Base-by-base conservation (phyloP, 2,797 vertebrate genomes). In the Anguilla marmorata region DNA sequence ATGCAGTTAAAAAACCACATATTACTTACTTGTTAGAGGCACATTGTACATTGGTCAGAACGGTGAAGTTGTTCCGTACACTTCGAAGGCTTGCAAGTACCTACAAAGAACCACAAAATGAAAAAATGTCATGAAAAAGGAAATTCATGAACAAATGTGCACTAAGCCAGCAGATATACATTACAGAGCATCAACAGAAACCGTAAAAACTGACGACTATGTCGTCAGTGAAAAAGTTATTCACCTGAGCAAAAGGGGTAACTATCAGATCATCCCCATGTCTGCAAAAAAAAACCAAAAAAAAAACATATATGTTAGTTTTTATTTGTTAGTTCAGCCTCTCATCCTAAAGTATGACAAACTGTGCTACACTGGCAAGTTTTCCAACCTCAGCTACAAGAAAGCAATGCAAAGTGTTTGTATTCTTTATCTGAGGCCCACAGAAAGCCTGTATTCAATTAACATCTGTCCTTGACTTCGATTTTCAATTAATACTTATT, bases 191-290 rank as follows among this genome's bases (percentile, higher is more conserved):
- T 72, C 27, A 12, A 72, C 11, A 27, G n/a, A 30, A 69, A n/a
- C 5, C 8, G 11, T 8, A 7, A 41, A 52, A 3, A 69, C 37
- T 33, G 37, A 52, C 7, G 11, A 52, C 50, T 52, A 52, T 52
- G 50, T 52, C 11, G 9, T 52, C 50, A 52, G 50, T 52, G 50
- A 12, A 52, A 52, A 52, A 52, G 50, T 12, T 89, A 93, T 94
- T 79, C 91, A 99, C 98, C 98, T 99, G 98, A 92, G 98, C 98
- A 88, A 99, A 99, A 52, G 98, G 98, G 6, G 98, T 99, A 89
- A 99, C 98, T 21, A 99, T 99, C 96, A 99, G 93, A 97, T 99
- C 98, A 90, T 99, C 98, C 19, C 98, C 98, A n/a, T 99, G 98
- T 95, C 98, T 99, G 93, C 7, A 89, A 90, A 88, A 12, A 33